A percentile compares a stretch with the other conserved stretches of the same genome.
Evolutionary conservation across 2,797 vertebrate species (phyloP).

Genomic region (Mionectes olivaceus): DNA sequence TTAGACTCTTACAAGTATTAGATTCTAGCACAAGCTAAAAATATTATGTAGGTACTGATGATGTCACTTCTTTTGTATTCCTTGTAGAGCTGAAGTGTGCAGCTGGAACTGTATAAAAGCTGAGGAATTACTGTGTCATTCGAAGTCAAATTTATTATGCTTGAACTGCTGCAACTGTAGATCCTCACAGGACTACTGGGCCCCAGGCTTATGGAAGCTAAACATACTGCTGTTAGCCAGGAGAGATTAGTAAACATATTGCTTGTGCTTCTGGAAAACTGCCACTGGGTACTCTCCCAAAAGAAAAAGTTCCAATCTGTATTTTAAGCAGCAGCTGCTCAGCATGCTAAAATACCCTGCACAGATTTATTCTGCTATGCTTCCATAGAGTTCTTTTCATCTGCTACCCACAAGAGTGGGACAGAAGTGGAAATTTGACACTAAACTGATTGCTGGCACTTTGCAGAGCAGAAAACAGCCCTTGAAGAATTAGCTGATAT

Average conservation of each 20-base stretch:
- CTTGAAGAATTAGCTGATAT: not conserved
- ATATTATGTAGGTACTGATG: slow-evolving; percentile 1
- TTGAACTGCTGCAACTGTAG: slow-evolving; percentile 21
- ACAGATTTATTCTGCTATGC: slow-evolving; percentile 1
- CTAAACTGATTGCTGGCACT: not conserved
- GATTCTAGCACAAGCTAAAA: slow-evolving; percentile 4
- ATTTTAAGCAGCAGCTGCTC: slow-evolving; percentile 59
- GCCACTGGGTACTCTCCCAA: not conserved
- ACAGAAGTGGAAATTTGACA: slow-evolving; percentile 10
- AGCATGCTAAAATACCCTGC: slow-evolving; percentile 1
- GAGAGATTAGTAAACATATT: slow-evolving; percentile 60
- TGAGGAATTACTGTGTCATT: slow-evolving; percentile 34
- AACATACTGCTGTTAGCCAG: slow-evolving; percentile 14
- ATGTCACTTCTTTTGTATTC: slow-evolving; percentile 22
- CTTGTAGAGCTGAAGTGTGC: slow-evolving; percentile 13
- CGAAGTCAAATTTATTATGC: slow-evolving; percentile 25
- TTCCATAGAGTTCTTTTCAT: slow-evolving; percentile 1
- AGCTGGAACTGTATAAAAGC: slow-evolving; percentile 15
- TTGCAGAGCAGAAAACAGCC: not conserved
- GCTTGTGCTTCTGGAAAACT: slow-evolving; percentile 37
- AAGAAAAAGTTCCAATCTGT: slow-evolving; percentile 45
- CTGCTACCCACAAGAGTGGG: not conserved
- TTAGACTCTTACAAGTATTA: not conserved
- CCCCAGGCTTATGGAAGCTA: slow-evolving; percentile 43
- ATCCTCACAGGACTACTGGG: slow-evolving; percentile 39